Base-by-base conservation (phyloP, 2,113 vertebrate species). In the Oceanites oceanicus region DNA sequence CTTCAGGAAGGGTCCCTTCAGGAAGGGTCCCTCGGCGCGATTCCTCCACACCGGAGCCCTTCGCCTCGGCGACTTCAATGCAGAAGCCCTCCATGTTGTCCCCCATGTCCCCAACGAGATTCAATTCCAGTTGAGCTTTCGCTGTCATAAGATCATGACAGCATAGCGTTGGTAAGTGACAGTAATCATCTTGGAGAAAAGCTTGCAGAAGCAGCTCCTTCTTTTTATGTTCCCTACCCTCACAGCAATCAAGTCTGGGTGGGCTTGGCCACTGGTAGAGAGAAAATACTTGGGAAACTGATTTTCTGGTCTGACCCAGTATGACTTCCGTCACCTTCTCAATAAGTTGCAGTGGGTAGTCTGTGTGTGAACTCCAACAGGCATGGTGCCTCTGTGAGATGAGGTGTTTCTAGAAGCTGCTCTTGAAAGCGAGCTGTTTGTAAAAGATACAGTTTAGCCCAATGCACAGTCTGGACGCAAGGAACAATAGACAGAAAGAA, bases 201-300 rank as follows among this genome's bases (percentile, higher is more conserved):
- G 30, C 22, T 25, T 65, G 13, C 23, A 77, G 42, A 61, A 78
- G 6, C 10, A 66, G 15, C 10, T 74, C 19, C 7, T 32, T 27
- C 13, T 44, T 71, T 75, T 74, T n/a, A 7, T 19, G 4, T 44
- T 67, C 10, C 19, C 27, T 66, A 8, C 9, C 6, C 32, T 88
- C 23, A n/a, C 10, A 80, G 44, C 0, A 13, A 2, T 1, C 44
- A 14, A 5, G 30, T 36, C 18, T 61, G 42, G 1, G 10, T 29
- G 42, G 58, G 9, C 3, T 79, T 79, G 32, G 13, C 3, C 30
- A n/a, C 9, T 4, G 34, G 20, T 36, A 62, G 21, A 65, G 19
- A 76, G 9, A 80, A 92, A 84, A 17, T 44, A 29, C 8, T 56
- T 59, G 6, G 11, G 15, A 77, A 86, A 86, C 1, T 22, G 9